A percentile compares a stretch with the other conserved stretches of the same genome.
These are phyloP conservation scores for Entomyzon cyanotis DNA, from an alignment of 2,113 vertebrate species.

Conservation along the genomic window DNA sequence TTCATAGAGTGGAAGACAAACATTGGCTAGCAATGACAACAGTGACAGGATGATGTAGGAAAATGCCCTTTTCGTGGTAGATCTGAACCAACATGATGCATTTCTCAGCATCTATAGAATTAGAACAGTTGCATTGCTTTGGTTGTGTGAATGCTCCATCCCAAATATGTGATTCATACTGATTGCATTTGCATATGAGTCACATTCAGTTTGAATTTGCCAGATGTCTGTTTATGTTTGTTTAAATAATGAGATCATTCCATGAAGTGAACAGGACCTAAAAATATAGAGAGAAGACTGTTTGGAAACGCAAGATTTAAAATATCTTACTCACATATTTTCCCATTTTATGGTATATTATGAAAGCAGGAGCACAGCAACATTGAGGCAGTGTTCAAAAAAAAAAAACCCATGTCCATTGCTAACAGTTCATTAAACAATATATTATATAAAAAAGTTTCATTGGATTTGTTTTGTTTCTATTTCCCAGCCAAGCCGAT, in stretches of 20 bases:
- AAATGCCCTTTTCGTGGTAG: neutral
- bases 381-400: neutral
- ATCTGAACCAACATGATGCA: neutral
- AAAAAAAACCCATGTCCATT: neutral
- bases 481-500: neutral
- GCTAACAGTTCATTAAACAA: neutral
- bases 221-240: slow-evolving; percentile 31
- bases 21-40: neutral
- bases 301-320: neutral
- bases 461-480: neutral
- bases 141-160: neutral
- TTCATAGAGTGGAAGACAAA: neutral
- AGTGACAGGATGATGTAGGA: neutral
- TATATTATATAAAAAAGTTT: neutral
- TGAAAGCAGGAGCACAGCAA: neutral
- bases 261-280: slow-evolving; percentile 13
- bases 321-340: neutral
- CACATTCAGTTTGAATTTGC: slow-evolving; percentile 23
- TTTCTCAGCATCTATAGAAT: neutral
- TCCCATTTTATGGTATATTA: neutral
- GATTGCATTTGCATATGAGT: slow-evolving; percentile 36
- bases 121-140: neutral
- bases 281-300: neutral
- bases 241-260: slow-evolving; percentile 56
- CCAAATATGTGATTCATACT: neutral